phyloP scores from a whole-genome alignment of 2,888 invertebrate species.

The Drosophila atripex region DNA sequence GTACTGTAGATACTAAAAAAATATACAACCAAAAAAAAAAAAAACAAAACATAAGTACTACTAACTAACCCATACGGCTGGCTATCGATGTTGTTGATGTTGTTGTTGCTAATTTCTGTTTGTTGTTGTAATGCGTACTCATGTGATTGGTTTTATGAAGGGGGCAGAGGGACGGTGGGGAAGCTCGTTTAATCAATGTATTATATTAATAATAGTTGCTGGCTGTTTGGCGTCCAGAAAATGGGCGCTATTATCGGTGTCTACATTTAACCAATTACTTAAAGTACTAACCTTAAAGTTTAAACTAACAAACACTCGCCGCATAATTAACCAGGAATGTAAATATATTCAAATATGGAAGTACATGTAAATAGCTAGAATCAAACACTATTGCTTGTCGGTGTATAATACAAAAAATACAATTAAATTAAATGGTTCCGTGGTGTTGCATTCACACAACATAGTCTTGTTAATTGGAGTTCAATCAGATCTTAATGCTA shows the following conservation, averaged over 20 bases:
- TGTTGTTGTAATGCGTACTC: constrained; percentile 26
- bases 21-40: constrained; percentile 12
- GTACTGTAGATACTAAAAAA: constrained; percentile 28
- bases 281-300: constrained; percentile 35
- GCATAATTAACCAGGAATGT: constrained; percentile 45
- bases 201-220: constrained; percentile 59
- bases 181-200: constrained; percentile 55
- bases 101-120: constrained; percentile 56
- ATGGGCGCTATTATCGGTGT: constrained; percentile 61
- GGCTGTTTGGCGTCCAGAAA: constrained; percentile 26
- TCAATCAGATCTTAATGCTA: constrained; percentile 2
- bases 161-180: neutral
- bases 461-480: constrained; percentile 7
- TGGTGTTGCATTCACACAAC: constrained; percentile 6
- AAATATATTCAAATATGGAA: constrained; percentile 30
- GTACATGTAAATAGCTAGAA: constrained; percentile 43
- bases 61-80: constrained; percentile 43
- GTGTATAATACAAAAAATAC: constrained; percentile 33
- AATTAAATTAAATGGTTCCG: neutral
- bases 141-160: no score
- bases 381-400: constrained; percentile 34
- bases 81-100: constrained; percentile 72
- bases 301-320: constrained; percentile 30
- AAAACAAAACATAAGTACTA: constrained; percentile 41
- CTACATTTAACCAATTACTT: constrained; percentile 36